Conservation (phyloP, 2,113 vertebrate genomes). For the Boleophthalmus pectinirostris region DNA sequence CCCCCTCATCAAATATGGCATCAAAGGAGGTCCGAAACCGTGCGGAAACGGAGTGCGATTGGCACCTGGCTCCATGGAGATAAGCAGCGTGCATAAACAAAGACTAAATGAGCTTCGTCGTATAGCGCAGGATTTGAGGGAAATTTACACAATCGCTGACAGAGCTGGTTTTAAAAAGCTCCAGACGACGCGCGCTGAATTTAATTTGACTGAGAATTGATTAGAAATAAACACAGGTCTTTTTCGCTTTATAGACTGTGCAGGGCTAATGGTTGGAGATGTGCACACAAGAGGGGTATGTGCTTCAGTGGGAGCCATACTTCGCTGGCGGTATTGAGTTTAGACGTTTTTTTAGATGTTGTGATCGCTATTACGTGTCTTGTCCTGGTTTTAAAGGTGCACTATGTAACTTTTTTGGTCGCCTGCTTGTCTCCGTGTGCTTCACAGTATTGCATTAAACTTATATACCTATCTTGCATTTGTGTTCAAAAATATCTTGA, state of each 20-base stretch:
- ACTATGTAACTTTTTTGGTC: no score
- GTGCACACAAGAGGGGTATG: constrained; percentile 8
- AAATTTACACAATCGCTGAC: constrained; percentile 31
- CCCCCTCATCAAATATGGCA: constrained; percentile 3
- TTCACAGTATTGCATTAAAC: no score
- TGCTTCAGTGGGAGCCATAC: not conserved
- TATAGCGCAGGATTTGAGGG: constrained; percentile 24
- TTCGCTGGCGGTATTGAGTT: not conserved
- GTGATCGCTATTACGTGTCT: no score
- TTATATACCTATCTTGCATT: no score
- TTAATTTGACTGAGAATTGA: constrained; percentile 39
- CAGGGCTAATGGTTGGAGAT: constrained; percentile 9
- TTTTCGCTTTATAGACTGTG: constrained; percentile 8
- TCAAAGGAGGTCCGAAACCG: not conserved
- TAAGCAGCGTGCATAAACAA: constrained; percentile 26
- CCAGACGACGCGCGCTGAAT: constrained; percentile 35
- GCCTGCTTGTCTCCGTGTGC: no score
- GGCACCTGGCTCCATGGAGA: constrained; percentile 6
- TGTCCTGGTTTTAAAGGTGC: no score
- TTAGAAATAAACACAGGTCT: constrained; percentile 36
- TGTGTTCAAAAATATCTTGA: no score
- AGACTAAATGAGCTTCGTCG: constrained; percentile 41
- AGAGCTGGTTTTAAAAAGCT: constrained; percentile 20
- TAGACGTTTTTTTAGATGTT: no score
- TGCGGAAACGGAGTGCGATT: not conserved